These are phyloP conservation scores for Galaxea fascicularis DNA, from an alignment of 92 coral and sea anemone genomes.

Conservation along the genomic window DNA sequence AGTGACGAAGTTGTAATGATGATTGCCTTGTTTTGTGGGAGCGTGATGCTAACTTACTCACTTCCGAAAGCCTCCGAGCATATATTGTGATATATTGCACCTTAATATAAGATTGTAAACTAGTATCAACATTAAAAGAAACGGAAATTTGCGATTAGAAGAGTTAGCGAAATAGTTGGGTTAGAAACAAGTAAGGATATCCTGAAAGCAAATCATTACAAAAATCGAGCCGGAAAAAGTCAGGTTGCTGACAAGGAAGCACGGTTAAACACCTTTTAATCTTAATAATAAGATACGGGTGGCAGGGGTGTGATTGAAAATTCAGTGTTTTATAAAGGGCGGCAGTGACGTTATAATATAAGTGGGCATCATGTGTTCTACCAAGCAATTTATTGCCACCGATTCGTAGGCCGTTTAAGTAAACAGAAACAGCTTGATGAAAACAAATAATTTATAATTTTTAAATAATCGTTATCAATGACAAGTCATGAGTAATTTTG, in stretches of 20 bases:
- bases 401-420: not conserved
- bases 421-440: not conserved
- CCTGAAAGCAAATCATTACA: not conserved
- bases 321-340: too few species aligned
- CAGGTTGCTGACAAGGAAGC: not conserved
- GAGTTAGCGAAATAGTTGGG: not conserved
- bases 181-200: not conserved
- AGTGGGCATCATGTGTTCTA: too few species aligned
- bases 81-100: not conserved
- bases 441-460: too few species aligned
- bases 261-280: not conserved
- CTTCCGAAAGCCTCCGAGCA: not conserved
- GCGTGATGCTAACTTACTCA: not conserved
- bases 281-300: not conserved
- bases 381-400: too few species aligned
- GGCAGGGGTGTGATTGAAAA: not conserved
- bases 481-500: not conserved
- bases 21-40: not conserved
- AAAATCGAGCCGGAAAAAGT: not conserved
- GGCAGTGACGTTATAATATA: too few species aligned
- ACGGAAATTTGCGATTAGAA: too few species aligned
- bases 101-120: not conserved
- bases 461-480: not conserved
- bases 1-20: not conserved
- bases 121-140: not conserved